phyloP scores from a whole-genome alignment of 2,888 invertebrate genomes.

The Troilus luridus region DNA sequence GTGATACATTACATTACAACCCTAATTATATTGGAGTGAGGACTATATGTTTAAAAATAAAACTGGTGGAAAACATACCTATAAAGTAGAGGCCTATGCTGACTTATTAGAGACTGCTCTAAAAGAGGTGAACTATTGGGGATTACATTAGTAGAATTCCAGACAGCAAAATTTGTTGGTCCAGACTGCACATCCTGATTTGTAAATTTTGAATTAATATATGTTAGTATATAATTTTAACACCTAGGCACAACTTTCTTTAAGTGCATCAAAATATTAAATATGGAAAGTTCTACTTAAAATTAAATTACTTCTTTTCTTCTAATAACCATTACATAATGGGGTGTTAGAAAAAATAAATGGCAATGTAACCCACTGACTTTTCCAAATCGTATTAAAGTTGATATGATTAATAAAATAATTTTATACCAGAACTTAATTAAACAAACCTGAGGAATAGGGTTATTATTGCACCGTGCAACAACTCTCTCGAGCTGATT shows the following conservation, averaged over 20 bases:
- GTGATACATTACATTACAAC: background rate
- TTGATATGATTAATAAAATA: background rate
- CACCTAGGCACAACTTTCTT: too few species aligned
- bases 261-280: background rate
- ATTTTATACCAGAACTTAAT: background rate
- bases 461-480: slow-evolving; percentile 68
- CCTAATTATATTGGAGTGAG: background rate
- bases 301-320: background rate
- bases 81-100: slow-evolving; percentile 63
- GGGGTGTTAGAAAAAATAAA: background rate
- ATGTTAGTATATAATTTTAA: background rate
- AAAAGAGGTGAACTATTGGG: slow-evolving; percentile 45
- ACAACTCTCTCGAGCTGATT: slow-evolving; percentile 76
- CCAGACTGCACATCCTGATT: slow-evolving; percentile 60
- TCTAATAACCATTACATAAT: too few species aligned
- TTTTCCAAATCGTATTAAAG: too few species aligned
- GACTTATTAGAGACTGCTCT: slow-evolving; percentile 62
- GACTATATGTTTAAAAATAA: background rate
- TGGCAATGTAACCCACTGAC: background rate
- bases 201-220: background rate
- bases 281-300: background rate
- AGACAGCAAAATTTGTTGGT: slow-evolving; percentile 65
- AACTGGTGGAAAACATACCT: slow-evolving; percentile 59
- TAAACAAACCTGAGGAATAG: slow-evolving; percentile 60
- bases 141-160: slow-evolving; percentile 63